Base-by-base conservation (phyloP, 1,140 invertebrate species). In the Bombus fervidus region DNA sequence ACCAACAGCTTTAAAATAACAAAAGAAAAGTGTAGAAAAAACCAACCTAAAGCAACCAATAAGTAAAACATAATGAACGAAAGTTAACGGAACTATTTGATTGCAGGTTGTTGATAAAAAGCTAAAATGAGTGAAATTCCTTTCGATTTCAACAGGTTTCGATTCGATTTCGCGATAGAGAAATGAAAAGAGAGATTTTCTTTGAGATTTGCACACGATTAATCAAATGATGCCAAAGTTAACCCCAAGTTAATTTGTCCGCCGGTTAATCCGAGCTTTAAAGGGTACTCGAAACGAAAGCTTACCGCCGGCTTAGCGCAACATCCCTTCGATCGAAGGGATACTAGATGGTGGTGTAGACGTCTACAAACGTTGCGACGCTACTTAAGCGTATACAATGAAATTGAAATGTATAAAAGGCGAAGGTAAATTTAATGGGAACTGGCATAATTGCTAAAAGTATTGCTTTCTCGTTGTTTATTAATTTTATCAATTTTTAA, bases 211-310 rank as follows among this genome's bases (percentile, higher is more conserved):
- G 28, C 47, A 18, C 25, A 34, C 62, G 25, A 84, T 84, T 76
- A 86, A 86, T 89, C 83, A 79, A 89, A 78, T 69, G 28, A 0
- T 13, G 13, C 53, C 53, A 78, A 64, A 89, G 74, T 88, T 88
- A 86, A 64, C 66, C 73, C 59, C 37, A 81, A 86, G 88, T 90
- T 89, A 90, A 87, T 90, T 89, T 81, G 78, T 83, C 41, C 39
- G 25, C 18, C 53, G 18, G 64, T 78, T 90, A 89, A 90, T 77
- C 89, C 73, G 28, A 75, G 85, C 68, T 81, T 87, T 75, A 87
- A 87, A 79, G 34, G 78, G 71, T 71, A 72, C 69, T 87, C 74
- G 81, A 90, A 89, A 90, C 81, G 78, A 79, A 88, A 89, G 89
- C 89, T 89, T 87, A 87, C 74, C 3, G 31, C 9, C 34, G 88